Evolutionary conservation across 2,113 vertebrate genomes (phyloP).

Genomic region (Pseudorectes ferrugineus): DNA sequence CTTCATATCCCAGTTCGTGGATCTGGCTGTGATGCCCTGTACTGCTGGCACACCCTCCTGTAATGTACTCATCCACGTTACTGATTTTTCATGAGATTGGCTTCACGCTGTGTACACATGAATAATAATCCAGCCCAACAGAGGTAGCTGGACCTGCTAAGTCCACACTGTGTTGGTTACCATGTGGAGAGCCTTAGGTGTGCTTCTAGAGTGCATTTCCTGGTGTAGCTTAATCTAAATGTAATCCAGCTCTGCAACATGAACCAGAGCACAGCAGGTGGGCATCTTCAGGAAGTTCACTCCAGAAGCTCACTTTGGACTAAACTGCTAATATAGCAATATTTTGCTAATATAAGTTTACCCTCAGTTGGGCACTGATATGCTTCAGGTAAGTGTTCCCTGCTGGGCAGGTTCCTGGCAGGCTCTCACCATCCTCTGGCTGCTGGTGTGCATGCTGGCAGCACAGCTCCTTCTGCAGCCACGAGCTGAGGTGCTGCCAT

Average conservation of each 20-base stretch:
- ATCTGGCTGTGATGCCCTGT: not conserved
- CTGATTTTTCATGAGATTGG: not conserved
- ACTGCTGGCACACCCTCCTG: not conserved
- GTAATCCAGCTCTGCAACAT: accelerated
- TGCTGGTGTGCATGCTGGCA: not conserved
- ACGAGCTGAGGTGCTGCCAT: not conserved
- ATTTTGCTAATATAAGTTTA: not conserved
- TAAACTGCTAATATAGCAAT: too few species aligned
- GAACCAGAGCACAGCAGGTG: not conserved
- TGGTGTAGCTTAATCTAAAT: not conserved
- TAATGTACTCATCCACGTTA: not conserved
- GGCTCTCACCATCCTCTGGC: not conserved
- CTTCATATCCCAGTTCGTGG: not conserved
- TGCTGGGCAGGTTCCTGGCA: not conserved
- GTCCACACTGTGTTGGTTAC: not conserved
- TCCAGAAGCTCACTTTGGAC: not conserved
- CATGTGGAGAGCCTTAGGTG: not conserved
- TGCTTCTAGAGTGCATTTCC: not conserved
- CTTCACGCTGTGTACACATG: not conserved
- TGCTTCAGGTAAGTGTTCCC: not conserved
- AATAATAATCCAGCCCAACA: not conserved
- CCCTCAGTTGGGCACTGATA: not conserved
- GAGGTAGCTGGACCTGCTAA: not conserved
- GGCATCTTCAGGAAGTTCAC: not conserved
- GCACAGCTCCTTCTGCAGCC: accelerated